These are phyloP conservation scores for Agonum fuliginosum DNA, from an alignment of 2,888 invertebrate genomes.

Conservation along the genomic window DNA sequence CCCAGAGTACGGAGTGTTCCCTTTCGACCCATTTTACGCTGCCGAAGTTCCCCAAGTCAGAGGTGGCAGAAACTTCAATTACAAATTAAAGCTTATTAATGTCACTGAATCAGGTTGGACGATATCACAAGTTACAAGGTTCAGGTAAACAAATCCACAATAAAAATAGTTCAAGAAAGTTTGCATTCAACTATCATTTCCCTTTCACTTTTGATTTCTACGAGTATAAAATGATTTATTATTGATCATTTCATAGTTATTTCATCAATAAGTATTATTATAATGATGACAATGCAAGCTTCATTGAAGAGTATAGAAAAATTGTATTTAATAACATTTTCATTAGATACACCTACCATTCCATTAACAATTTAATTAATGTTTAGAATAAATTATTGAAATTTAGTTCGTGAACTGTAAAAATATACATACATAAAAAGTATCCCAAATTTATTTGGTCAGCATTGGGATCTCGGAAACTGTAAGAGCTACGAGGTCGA, in stretches of 20 bases:
- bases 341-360: too few species aligned
- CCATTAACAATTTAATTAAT: too few species aligned
- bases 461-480: too few species aligned
- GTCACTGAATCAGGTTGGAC: conserved; percentile 87
- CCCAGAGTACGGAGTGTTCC: conserved; percentile 81
- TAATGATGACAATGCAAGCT: neutral
- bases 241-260: conserved; percentile 14
- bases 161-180: conserved; percentile 47
- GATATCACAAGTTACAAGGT: conserved; percentile 84
- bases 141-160: conserved; percentile 75
- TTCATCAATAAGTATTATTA: conserved; percentile 11
- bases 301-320: neutral
- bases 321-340: too few species aligned
- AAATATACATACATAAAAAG: too few species aligned
- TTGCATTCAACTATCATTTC: conserved; percentile 31
- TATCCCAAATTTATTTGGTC: too few species aligned
- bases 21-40: conserved; percentile 88
- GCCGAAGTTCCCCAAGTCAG: conserved; percentile 79
- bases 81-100: conserved; percentile 82
- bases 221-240: conserved; percentile 45
- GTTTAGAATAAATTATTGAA: too few species aligned
- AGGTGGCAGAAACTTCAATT: conserved; percentile 79
- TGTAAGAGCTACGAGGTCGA: too few species aligned
- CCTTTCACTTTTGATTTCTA: conserved; percentile 54
- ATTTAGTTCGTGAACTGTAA: too few species aligned